Evolutionary conservation across 2,888 invertebrate genomes (phyloP), one percentile per base, ranked within the genome.

Genomic region (Notodonta ziczac): DNA sequence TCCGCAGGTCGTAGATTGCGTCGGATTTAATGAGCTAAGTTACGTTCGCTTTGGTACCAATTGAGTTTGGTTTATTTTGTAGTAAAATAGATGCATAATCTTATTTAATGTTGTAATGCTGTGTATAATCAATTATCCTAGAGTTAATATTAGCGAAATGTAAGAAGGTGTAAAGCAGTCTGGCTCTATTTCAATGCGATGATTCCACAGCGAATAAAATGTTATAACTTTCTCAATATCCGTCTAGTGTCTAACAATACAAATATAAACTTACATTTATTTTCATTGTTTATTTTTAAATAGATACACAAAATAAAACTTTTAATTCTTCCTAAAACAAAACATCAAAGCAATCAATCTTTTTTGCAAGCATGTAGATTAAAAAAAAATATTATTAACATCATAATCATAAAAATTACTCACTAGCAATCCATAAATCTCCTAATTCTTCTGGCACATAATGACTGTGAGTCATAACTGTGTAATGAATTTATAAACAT

Each of bases 341-440:
- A 64, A 69, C 63, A 72, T 71, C 65, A 72, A 70, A 68, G 62
- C 35, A 61, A 69, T 66, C 53, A 60, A 65, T 58, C 12, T 67
- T 61, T 61, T 60, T 56, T 61, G 63, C 60, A 69, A 60, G 58
- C 57, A 59, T 54, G 64, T 64, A 63, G 51, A 66, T 67, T 60
- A 42, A n/a, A 59, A 66, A 72, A 68, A 74, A 65, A 55, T 67
- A 58, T 69, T 65, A 71, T 58, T 58, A 77, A 71, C 73, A 79
- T 71, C 71, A 76, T 76, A 76, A 79, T 74, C 75, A 77, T 80
- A 78, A 77, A 79, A 78, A 78, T 78, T 85, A 90, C 91, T 91
- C 81, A 91, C 90, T 82, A 81, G 80, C 67, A 80, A 84, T 84
- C 83, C 83, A 81, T 84, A 83, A 86, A 87, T 84, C 82, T 88